A percentile compares a stretch with the other conserved stretches of the same genome.
These are phyloP conservation scores for Athetis lepigone DNA, from an alignment of 2,888 invertebrate genomes.

Conservation along the genomic window DNA sequence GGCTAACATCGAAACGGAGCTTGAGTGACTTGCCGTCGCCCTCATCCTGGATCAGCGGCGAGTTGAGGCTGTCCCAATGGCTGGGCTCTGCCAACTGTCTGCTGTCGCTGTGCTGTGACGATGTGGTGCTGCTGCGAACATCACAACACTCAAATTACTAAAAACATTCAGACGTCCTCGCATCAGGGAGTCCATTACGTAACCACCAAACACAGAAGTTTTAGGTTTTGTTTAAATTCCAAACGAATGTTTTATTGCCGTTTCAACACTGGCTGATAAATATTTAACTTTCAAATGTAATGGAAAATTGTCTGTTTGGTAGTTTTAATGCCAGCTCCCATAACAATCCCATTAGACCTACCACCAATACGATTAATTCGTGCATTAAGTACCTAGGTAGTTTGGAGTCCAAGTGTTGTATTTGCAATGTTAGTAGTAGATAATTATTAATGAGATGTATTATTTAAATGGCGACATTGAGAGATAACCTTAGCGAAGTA, in stretches of 20 bases:
- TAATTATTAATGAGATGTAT: slow-evolving; percentile 28
- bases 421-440: slow-evolving; percentile 38
- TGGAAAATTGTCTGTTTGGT: slow-evolving; percentile 35
- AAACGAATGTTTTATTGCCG: slow-evolving; percentile 23
- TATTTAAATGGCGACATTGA: slow-evolving; percentile 57
- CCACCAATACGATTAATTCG: slow-evolving; percentile 30
- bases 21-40: slow-evolving; percentile 98
- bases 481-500: slow-evolving; percentile 60
- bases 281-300: slow-evolving; percentile 27
- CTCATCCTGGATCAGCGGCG: slow-evolving; percentile 98
- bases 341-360: slow-evolving; percentile 18
- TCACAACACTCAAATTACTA: slow-evolving; percentile 51
- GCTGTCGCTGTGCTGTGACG: slow-evolving; percentile 91
- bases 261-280: slow-evolving; percentile 28
- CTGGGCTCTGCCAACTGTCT: slow-evolving; percentile 91
- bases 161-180: slow-evolving; percentile 29
- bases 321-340: slow-evolving; percentile 29
- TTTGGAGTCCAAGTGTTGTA: slow-evolving; percentile 26
- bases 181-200: slow-evolving; percentile 34
- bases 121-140: slow-evolving; percentile 91
- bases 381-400: slow-evolving; percentile 20
- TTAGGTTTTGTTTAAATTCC: slow-evolving; percentile 28
- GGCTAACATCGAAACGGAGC: slow-evolving; percentile 98
- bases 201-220: slow-evolving; percentile 54
- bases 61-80: slow-evolving; percentile 97